Percentiles rank a stretch among this genome's conserved stretches.
phyloP scores from a whole-genome alignment of 2,888 invertebrate genomes.

The Periphyllus acericola region DNA sequence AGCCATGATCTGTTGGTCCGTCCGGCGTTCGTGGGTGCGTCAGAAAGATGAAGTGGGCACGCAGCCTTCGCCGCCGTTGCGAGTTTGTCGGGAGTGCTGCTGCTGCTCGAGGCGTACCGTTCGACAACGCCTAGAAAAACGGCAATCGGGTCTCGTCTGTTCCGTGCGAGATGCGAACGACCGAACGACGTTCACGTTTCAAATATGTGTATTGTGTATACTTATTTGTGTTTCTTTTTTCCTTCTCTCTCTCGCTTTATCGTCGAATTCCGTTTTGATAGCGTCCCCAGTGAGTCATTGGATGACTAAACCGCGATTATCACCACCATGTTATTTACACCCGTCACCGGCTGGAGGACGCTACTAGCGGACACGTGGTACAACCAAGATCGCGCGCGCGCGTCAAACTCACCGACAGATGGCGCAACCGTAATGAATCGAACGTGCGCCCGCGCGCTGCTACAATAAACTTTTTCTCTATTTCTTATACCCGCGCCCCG shows the following conservation, averaged over 20 bases:
- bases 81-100: no score
- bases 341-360: no score
- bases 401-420: background rate
- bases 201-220: no score
- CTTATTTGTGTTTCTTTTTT: background rate
- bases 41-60: no score
- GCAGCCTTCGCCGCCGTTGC: no score
- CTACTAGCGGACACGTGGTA: background rate
- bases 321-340: background rate
- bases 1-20: slow-evolving; percentile 20
- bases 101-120: no score
- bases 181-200: background rate
- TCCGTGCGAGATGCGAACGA: background rate
- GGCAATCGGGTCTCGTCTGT: background rate
- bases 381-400: no score
- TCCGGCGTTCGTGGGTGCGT: no score
- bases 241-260: slow-evolving; percentile 11
- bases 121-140: no score
- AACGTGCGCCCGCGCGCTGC: no score
- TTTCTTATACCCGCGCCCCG: no score
- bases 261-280: slow-evolving; percentile 50
- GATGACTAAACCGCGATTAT: background rate
- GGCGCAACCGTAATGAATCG: background rate
- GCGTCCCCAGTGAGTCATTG: slow-evolving; percentile 34
- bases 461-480: no score